Base-by-base conservation (phyloP, 2,797 vertebrate genomes). In the Sus cebifrons region DNA sequence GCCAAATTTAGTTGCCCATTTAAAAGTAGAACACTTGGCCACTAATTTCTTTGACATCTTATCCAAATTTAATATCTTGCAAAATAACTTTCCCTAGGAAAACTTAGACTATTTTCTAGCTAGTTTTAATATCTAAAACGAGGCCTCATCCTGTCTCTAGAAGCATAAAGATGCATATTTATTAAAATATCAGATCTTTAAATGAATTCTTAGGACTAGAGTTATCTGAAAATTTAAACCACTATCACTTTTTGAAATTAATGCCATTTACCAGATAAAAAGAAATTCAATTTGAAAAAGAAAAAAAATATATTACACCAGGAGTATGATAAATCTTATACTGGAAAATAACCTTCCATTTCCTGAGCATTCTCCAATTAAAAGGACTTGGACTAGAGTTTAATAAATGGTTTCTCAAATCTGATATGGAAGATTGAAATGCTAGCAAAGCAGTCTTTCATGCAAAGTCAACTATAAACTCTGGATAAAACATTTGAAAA, bases 281-380 rank as follows among this genome's bases (percentile, higher is more conserved):
- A 89, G 17, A 92, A 36, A 89, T 85, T 94, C 8, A 40, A 4
- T 78, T 60, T 92, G n/a, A 85, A 92, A 68, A 84, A 1, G 27
- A 70, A 87, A 86, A 90, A 49, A 52, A 78, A 79, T 20, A 54
- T 62, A 27, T 23, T 73, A 16, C 1, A 65, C 5, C 18, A 78
- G 12, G 18, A 85, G 83, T 84, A 88, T 67, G 36, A 44, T 58
- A 32, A 56, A 58, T 49, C 36, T 75, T 17, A 20, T 70, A 56
- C 10, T 70, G 14, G 62, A 82, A 87, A 94, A 58, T 56, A 56
- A 18, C 10, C 2, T 81, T 86, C 11, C 32, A 79, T 25, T 58
- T 88, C 2, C 11, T 32, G 67, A 77, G 32, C 4, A 52, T n/a
- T 89, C 17, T 36, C 18, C 16, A 77, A 9, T 75, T 75, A 86